phyloP scores from a whole-genome alignment of 2,888 invertebrate genomes.

The Parnassius apollo region DNA sequence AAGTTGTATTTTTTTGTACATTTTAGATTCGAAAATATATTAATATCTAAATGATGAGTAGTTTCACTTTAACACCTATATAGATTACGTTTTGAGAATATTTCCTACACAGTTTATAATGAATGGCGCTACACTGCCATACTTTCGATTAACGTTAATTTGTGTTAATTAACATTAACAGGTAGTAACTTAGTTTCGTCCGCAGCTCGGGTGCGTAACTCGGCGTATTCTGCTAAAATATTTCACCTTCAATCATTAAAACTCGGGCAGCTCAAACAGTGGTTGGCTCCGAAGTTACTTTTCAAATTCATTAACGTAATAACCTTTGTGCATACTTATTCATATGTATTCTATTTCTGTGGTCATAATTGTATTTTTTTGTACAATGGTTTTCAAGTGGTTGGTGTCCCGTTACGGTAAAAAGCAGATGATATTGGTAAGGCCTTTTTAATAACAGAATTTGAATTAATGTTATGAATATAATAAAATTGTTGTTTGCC shows the following conservation, averaged over 20 bases:
- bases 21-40: slow-evolving; percentile 88
- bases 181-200: slow-evolving; percentile 7
- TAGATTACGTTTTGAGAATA: neutral
- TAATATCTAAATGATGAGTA: slow-evolving; percentile 77
- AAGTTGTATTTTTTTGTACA: slow-evolving; percentile 88
- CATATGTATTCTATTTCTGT: no score
- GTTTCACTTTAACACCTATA: slow-evolving; percentile 43
- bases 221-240: slow-evolving; percentile 9
- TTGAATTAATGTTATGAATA: neutral
- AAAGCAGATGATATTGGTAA: slow-evolving; percentile 12
- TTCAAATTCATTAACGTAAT: neutral
- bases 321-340: no score
- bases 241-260: slow-evolving; percentile 12
- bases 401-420: slow-evolving; percentile 10
- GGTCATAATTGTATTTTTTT: slow-evolving; percentile 2
- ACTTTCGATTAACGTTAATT: slow-evolving; percentile 12
- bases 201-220: slow-evolving; percentile 1
- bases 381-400: slow-evolving; percentile 21
- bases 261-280: neutral
- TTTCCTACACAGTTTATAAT: neutral
- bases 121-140: neutral
- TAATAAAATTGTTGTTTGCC: slow-evolving; percentile 45
- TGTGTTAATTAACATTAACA: slow-evolving; percentile 19
- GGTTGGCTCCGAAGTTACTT: neutral
- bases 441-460: neutral